Conservation (phyloP, 2,888 invertebrate species). For the Dryobotodes eremita region DNA sequence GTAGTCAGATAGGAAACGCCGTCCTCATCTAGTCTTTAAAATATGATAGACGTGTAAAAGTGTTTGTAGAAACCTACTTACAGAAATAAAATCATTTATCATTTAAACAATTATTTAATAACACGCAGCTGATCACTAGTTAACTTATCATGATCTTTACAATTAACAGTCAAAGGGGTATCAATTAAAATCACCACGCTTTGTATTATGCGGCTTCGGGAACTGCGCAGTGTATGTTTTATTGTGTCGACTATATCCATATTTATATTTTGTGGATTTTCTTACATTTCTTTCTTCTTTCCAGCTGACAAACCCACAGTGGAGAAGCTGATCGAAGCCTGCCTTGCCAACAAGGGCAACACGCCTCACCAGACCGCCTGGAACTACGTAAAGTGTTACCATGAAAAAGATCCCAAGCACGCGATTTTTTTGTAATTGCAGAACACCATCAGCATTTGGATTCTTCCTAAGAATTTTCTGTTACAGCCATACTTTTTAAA, state of each 20-base stretch:
- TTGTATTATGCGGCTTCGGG: not conserved
- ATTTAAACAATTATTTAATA: not conserved
- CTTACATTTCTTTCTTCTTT: slow-evolving; percentile 34
- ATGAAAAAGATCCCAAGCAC: slow-evolving; percentile 89
- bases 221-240: not conserved
- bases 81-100: no score
- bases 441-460: slow-evolving; percentile 53
- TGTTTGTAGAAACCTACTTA: no score
- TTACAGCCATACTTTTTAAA: slow-evolving; percentile 35
- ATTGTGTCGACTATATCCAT: not conserved
- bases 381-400: slow-evolving; percentile 90
- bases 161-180: not conserved
- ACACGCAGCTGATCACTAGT: not conserved
- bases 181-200: not conserved
- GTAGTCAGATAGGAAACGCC: no score
- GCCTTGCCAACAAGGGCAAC: slow-evolving; percentile 87
- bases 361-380: slow-evolving; percentile 88
- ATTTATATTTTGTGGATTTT: not conserved
- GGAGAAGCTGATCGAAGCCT: slow-evolving; percentile 87
- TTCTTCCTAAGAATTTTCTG: slow-evolving; percentile 61
- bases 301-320: slow-evolving; percentile 86
- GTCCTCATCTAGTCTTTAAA: no score
- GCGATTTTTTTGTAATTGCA: slow-evolving; percentile 84
- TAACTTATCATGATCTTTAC: not conserved
- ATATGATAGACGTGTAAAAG: no score